Evolutionary conservation across 2,888 invertebrate species (phyloP).

Genomic region (Athalia rosae): DNA sequence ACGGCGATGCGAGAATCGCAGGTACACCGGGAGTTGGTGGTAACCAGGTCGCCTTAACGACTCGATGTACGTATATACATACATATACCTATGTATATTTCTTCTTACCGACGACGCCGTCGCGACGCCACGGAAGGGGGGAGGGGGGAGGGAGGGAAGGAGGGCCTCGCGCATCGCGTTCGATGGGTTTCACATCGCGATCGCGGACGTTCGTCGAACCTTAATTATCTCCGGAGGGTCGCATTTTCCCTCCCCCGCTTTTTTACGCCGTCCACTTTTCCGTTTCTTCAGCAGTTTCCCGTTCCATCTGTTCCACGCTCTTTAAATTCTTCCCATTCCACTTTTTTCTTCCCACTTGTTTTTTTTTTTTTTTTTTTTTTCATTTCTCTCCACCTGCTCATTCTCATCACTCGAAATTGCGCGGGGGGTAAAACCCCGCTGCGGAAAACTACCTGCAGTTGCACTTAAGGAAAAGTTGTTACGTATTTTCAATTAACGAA

Average conservation of each 20-base stretch:
- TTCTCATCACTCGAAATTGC: slow-evolving; percentile 7
- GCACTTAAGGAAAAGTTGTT: slow-evolving; percentile 16
- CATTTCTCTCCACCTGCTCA: background rate
- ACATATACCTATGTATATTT: too few species aligned
- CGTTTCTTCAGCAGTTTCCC: too few species aligned
- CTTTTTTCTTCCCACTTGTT: background rate
- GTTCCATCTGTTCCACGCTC: background rate
- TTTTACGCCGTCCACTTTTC: too few species aligned
- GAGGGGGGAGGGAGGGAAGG: too few species aligned
- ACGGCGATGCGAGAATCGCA: slow-evolving; percentile 18
- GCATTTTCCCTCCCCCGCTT: slow-evolving; percentile 12
- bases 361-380: background rate
- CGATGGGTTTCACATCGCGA: slow-evolving; percentile 26
- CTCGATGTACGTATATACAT: too few species aligned
- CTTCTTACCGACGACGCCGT: slow-evolving; percentile 23
- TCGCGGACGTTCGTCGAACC: slow-evolving; percentile 39
- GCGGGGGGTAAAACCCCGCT: background rate
- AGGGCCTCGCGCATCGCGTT: slow-evolving; percentile 34
- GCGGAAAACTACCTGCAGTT: background rate
- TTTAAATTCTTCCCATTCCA: background rate
- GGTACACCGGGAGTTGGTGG: slow-evolving; percentile 18
- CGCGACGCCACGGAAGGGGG: slow-evolving; percentile 36
- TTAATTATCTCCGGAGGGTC: slow-evolving; percentile 44
- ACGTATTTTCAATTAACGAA: slow-evolving; percentile 20
- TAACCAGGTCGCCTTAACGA: slow-evolving; percentile 41